A percentile compares a stretch with the other conserved stretches of the same genome.
Conservation (phyloP, 1,140 invertebrate genomes). For the Wasmannia auropunctata region DNA sequence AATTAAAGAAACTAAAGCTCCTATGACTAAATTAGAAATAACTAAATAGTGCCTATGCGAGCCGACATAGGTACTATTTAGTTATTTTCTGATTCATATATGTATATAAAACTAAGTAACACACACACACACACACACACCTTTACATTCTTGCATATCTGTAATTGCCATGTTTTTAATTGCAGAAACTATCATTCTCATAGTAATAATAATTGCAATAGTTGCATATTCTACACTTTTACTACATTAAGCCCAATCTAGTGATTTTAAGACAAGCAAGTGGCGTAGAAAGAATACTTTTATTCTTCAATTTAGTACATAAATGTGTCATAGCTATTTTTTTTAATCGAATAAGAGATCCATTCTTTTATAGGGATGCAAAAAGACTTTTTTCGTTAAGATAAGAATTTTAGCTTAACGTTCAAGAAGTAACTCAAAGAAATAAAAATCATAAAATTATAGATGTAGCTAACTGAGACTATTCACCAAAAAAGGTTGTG, state of each 20-base stretch:
- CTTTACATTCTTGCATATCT: background rate
- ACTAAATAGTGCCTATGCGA: too few relatives aligned
- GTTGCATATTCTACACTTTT: background rate
- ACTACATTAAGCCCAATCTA: background rate
- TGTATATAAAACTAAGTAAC: too few relatives aligned
- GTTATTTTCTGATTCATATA: too few relatives aligned
- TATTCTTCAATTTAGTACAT: background rate
- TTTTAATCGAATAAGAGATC: background rate
- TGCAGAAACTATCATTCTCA: background rate
- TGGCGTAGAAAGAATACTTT: background rate
- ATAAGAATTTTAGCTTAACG: conserved; percentile 32
- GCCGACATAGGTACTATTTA: too few relatives aligned
- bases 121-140: background rate
- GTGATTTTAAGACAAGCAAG: background rate
- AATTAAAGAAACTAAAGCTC: too few relatives aligned
- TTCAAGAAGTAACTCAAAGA: conserved; percentile 15
- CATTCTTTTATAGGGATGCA: background rate
- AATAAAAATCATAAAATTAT: conserved; percentile 67
- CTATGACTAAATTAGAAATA: too few relatives aligned
- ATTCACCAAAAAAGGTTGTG: conserved; percentile 82
- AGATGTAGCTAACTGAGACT: conserved; percentile 80
- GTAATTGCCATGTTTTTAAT: background rate
- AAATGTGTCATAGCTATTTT: background rate
- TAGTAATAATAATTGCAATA: background rate
- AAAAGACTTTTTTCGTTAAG: background rate